These are phyloP conservation scores for Battus philenor DNA, from an alignment of 1,140 invertebrate genomes.

Conservation along the genomic window DNA sequence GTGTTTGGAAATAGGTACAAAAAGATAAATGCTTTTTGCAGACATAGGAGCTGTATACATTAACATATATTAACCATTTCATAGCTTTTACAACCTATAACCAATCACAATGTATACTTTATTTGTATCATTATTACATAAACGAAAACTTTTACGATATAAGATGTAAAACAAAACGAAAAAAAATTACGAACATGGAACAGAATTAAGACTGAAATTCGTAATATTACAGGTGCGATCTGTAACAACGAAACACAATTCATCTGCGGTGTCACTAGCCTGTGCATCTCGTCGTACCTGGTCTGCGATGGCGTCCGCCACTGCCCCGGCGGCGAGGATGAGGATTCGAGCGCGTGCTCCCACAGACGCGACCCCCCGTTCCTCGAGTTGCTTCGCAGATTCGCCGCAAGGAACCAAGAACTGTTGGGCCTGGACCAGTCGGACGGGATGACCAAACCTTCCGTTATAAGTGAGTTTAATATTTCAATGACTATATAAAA, in stretches of 20 bases:
- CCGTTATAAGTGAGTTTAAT: conserved; percentile 61
- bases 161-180: too few species aligned
- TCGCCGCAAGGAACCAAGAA: conserved; percentile 66
- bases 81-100: too few species aligned
- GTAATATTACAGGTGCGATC: conserved; percentile 41
- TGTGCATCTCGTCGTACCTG: conserved; percentile 78
- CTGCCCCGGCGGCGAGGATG: conserved; percentile 77
- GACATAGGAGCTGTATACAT: too few species aligned
- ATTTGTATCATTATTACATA: too few species aligned
- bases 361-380: conserved; percentile 52
- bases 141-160: too few species aligned
- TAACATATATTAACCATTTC: too few species aligned
- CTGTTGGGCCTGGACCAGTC: conserved; percentile 54
- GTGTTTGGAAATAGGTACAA: too few species aligned
- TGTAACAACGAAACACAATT: conserved; percentile 62
- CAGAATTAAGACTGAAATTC: not conserved
- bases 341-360: conserved; percentile 48
- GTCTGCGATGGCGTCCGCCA: conserved; percentile 79
- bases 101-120: too few species aligned
- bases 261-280: conserved; percentile 49
- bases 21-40: too few species aligned
- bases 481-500: too few species aligned
- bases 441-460: conserved; percentile 54
- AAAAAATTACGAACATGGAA: too few species aligned
- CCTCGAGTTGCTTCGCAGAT: conserved; percentile 54